Conservation (phyloP, 2,888 invertebrate species). For the Netelia inedita region DNA sequence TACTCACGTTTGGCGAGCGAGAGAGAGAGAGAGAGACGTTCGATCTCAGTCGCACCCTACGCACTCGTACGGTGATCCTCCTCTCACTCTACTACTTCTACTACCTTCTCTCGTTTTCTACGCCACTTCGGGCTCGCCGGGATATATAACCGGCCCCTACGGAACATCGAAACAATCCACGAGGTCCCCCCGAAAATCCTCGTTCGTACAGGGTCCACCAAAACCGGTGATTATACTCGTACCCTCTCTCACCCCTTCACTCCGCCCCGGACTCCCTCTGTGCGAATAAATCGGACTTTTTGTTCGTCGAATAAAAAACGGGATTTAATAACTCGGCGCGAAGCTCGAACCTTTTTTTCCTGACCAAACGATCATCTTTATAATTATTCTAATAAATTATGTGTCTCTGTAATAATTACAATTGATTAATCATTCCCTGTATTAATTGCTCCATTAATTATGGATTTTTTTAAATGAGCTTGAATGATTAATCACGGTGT, state of each 20-base stretch:
- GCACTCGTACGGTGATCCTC: constrained; percentile 17
- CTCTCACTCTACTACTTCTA: constrained; percentile 9
- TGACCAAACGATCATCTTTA: not conserved
- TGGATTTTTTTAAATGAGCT: too few relatives aligned
- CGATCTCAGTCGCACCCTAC: not conserved
- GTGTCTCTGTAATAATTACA: too few relatives aligned
- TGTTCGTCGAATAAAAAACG: not conserved
- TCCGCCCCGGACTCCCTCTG: not conserved
- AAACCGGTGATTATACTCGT: constrained; percentile 45
- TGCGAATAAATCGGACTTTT: not conserved
- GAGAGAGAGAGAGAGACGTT: constrained; percentile 1
- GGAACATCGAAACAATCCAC: constrained; percentile 18
- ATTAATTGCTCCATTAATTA: too few relatives aligned
- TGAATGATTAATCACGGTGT: too few relatives aligned
- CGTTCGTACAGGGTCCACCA: constrained; percentile 11
- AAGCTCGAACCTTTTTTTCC: not conserved
- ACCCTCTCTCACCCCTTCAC: too few relatives aligned
- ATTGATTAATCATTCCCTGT: too few relatives aligned
- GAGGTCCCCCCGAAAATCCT: constrained; percentile 26
- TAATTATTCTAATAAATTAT: not conserved
- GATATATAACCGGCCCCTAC: constrained; percentile 33
- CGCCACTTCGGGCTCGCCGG: constrained; percentile 12
- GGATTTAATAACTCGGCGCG: not conserved
- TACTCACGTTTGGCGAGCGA: constrained; percentile 14
- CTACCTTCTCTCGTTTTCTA: constrained; percentile 43